phyloP scores from a whole-genome alignment of 2,797 vertebrate species.

The Sebastiscus tertius region DNA sequence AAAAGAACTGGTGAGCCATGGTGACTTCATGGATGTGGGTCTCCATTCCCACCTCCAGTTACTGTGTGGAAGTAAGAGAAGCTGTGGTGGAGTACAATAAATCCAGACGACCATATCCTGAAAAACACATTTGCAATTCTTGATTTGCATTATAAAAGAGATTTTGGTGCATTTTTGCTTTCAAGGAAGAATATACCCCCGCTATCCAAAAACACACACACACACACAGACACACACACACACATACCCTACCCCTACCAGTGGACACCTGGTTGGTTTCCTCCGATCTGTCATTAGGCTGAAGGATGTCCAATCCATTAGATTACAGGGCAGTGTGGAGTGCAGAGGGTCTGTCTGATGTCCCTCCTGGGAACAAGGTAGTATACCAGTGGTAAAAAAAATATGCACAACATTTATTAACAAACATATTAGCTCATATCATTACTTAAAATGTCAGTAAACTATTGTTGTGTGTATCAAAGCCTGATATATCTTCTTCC shows the following conservation, averaged over 20 bases:
- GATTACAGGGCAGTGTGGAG: conserved; percentile 38
- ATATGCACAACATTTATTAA: neutral
- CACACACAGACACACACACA: neutral
- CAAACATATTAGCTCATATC: neutral
- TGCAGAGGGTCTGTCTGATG: neutral
- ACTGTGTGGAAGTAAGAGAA: neutral
- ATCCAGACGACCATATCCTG: neutral
- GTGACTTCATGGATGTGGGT: neutral
- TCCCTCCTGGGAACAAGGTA: neutral
- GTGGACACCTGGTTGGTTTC: conserved; percentile 51
- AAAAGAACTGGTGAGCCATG: neutral
- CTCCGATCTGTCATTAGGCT: conserved; percentile 59
- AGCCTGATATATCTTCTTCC: neutral
- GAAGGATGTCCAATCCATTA: conserved; percentile 25
- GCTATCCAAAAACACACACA: neutral
- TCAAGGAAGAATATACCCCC: neutral
- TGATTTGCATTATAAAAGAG: neutral
- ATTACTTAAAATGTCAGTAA: neutral
- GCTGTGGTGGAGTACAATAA: neutral
- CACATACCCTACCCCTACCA: neutral
- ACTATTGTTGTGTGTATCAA: neutral
- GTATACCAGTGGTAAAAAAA: neutral
- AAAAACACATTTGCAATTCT: neutral
- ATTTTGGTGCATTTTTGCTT: neutral
- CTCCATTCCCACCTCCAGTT: neutral